These are phyloP conservation scores for Ichneumon xanthorius DNA, from an alignment of 2,888 invertebrate genomes.

Conservation along the genomic window DNA sequence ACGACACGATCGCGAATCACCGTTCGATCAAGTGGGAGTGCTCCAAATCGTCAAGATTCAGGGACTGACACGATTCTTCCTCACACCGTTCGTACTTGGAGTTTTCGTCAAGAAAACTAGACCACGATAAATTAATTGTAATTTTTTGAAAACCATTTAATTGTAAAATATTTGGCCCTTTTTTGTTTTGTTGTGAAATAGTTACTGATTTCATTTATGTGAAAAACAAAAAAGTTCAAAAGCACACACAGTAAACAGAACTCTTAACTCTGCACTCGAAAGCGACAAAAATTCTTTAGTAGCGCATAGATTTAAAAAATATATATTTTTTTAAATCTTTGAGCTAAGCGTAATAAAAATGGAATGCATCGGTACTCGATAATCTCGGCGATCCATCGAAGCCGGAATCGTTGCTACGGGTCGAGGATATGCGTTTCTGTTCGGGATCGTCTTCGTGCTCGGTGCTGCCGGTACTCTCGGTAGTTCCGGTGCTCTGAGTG, in stretches of 20 bases:
- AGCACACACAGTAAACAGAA: neutral
- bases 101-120: conserved; percentile 44
- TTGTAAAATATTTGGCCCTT: neutral
- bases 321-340: neutral
- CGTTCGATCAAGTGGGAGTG: conserved; percentile 48
- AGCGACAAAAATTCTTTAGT: neutral
- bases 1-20: conserved; percentile 42
- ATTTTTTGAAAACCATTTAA: neutral
- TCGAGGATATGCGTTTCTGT: conserved; percentile 88
- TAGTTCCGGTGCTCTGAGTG: conserved; percentile 77
- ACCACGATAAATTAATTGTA: conserved; percentile 50
- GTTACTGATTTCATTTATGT: neutral
- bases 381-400: conserved; percentile 87
- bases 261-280: neutral
- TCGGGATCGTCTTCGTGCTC: conserved; percentile 85
- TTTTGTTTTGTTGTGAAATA: neutral
- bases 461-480: conserved; percentile 81
- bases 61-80: conserved; percentile 53
- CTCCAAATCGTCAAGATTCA: conserved; percentile 62
- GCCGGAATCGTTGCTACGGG: conserved; percentile 94
- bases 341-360: conserved; percentile 18
- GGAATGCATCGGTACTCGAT: conserved; percentile 80
- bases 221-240: neutral
- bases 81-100: conserved; percentile 35
- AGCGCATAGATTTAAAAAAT: neutral